These are phyloP conservation scores for Glaucopsyche alexis DNA, from an alignment of 2,888 invertebrate genomes.

Conservation along the genomic window DNA sequence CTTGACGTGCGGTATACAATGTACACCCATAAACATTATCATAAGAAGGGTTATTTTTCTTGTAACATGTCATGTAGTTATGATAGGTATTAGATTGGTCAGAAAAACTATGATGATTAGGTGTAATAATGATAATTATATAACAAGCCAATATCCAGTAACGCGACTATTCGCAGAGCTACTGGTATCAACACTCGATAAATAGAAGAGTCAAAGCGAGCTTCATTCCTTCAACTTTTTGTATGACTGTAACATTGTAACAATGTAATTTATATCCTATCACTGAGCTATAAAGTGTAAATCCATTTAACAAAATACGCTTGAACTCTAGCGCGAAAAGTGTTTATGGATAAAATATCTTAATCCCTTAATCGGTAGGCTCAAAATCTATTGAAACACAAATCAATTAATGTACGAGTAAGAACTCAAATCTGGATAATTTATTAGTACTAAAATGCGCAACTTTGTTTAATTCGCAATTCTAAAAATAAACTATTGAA, in stretches of 20 bases:
- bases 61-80: constrained; percentile 4
- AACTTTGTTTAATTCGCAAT: constrained; percentile 3
- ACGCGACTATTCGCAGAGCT: constrained; percentile 42
- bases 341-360: constrained; percentile 39
- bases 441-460: background rate
- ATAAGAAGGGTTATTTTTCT: background rate
- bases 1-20: background rate
- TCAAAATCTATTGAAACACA: constrained; percentile 4
- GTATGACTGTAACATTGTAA: constrained; percentile 37
- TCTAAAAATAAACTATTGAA: background rate
- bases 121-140: constrained; percentile 39
- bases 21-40: background rate
- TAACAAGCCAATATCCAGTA: constrained; percentile 45
- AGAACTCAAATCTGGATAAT: constrained; percentile 8
- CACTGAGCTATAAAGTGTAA: constrained; percentile 31
- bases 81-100: background rate
- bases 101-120: constrained; percentile 30
- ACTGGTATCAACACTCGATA: constrained; percentile 41
- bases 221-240: constrained; percentile 56
- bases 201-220: constrained; percentile 53
- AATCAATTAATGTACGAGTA: constrained; percentile 9
- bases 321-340: constrained; percentile 36
- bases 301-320: constrained; percentile 32
- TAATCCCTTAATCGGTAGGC: constrained; percentile 37
- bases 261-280: constrained; percentile 38